Evolutionary conservation across 64 coral and sea anemone species (phyloP).

Genomic region (Montipora sp.): DNA sequence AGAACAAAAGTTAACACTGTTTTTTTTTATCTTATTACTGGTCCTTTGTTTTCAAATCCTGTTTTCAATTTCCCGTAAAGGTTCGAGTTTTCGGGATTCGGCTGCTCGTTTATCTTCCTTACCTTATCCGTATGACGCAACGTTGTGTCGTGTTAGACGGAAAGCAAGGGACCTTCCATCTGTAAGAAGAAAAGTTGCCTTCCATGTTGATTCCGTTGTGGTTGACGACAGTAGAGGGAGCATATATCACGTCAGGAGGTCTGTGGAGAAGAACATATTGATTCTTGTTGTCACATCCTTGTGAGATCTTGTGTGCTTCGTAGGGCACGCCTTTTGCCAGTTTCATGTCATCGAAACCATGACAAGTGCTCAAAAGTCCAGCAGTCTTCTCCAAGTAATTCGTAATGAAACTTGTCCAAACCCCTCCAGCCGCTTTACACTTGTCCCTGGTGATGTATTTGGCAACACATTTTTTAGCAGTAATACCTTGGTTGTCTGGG

Average conservation of each 20-base stretch:
- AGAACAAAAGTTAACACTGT: no score
- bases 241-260: neutral
- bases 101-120: neutral
- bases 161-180: conserved; percentile 23
- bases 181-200: conserved; percentile 22
- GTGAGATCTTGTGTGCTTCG: conserved; percentile 11
- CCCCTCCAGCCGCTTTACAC: conserved; percentile 15
- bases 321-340: neutral
- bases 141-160: conserved; percentile 19
- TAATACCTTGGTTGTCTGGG: neutral
- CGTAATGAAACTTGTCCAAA: conserved; percentile 8
- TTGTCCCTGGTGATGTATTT: conserved; percentile 2
- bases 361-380: conserved; percentile 8
- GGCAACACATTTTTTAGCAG: neutral
- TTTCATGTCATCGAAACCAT: neutral
- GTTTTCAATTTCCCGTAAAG: conserved; percentile 13
- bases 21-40: neutral
- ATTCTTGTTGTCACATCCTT: conserved; percentile 2
- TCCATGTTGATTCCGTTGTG: no score
- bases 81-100: neutral
- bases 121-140: conserved; percentile 26
- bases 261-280: conserved; percentile 17
- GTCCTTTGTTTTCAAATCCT: neutral
- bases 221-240: conserved; percentile 9
- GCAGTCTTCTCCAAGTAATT: conserved; percentile 13